phyloP scores from a whole-genome alignment of 2,888 invertebrate species.

The Argynnis bischoffii region DNA sequence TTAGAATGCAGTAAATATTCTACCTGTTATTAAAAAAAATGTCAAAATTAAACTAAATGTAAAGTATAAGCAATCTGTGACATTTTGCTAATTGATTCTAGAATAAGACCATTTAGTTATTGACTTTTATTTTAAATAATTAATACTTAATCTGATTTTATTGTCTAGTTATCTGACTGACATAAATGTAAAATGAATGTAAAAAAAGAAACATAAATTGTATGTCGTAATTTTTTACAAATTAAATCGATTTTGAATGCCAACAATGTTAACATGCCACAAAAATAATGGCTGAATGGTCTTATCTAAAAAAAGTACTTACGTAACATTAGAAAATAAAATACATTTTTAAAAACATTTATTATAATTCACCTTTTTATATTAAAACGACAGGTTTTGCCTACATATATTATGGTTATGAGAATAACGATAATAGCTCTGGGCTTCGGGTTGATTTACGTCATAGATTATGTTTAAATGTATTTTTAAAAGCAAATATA shows the following conservation, averaged over 20 bases:
- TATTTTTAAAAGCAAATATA: no score
- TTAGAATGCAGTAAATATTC: conserved; percentile 14
- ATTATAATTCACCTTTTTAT: background rate
- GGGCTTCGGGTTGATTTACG: background rate
- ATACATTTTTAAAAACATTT: conserved; percentile 5
- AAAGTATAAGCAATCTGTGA: no score
- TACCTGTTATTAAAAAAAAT: no score
- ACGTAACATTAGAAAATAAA: conserved; percentile 29
- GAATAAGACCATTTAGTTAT: no score
- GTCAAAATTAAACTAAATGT: no score
- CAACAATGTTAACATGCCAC: conserved; percentile 39
- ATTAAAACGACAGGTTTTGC: conserved; percentile 4
- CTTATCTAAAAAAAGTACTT: conserved; percentile 32
- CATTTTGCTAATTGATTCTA: no score
- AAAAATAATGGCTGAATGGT: conserved; percentile 32
- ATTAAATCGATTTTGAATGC: conserved; percentile 40
- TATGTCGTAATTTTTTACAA: conserved; percentile 24
- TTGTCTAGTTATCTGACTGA: background rate
- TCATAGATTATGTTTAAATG: no score
- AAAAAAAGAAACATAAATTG: conserved; percentile 31
- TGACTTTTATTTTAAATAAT: background rate
- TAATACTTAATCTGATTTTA: conserved; percentile 4
- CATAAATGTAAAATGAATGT: conserved; percentile 5
- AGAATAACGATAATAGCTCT: conserved; percentile 1
- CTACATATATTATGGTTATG: conserved; percentile 8